A percentile compares a stretch with the other conserved stretches of the same genome.
These are phyloP conservation scores for Meda fulgida DNA, from an alignment of 2,797 vertebrate species.

Conservation along the genomic window DNA sequence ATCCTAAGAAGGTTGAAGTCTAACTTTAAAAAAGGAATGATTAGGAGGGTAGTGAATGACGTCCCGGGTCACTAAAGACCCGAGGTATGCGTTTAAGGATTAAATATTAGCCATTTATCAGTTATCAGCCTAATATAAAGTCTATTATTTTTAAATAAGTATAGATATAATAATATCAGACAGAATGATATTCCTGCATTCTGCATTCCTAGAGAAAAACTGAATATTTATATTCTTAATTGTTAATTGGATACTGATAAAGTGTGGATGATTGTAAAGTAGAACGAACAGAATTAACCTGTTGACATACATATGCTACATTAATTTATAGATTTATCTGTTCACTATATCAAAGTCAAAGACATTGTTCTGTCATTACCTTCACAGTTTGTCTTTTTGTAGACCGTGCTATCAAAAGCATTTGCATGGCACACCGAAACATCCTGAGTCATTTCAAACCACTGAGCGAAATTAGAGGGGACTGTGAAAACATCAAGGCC, in stretches of 20 bases:
- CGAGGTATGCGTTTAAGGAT: no score
- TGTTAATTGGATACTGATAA: background rate
- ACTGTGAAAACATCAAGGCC: conserved; percentile 60
- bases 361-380: conserved; percentile 42
- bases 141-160: no score
- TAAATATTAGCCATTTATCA: background rate
- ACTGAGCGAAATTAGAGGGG: conserved; percentile 64
- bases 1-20: no score
- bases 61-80: no score
- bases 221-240: background rate
- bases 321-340: background rate
- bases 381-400: conserved; percentile 24
- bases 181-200: background rate
- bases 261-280: background rate
- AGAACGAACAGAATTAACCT: background rate
- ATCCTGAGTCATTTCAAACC: conserved; percentile 71
- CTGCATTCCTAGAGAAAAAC: background rate
- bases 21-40: no score
- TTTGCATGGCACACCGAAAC: conserved; percentile 64
- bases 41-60: no score
- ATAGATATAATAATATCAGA: background rate
- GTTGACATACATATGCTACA: background rate
- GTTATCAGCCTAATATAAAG: background rate
- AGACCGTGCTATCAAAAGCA: conserved; percentile 60
- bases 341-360: background rate